phyloP scores from a whole-genome alignment of 2,888 invertebrate species.

The Drosophila helvetica region DNA sequence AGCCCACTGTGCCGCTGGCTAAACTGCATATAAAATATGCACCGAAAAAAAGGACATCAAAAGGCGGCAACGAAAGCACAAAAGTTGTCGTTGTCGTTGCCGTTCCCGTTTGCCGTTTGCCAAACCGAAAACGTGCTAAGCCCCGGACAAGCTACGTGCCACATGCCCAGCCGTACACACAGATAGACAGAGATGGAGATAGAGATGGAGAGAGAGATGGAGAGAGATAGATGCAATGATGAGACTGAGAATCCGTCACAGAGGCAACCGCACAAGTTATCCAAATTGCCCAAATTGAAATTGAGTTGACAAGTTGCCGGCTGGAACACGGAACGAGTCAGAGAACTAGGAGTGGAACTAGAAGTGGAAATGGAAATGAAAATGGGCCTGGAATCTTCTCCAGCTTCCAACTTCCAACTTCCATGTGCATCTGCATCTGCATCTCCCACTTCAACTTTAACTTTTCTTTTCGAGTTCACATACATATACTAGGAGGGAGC shows the following conservation, averaged over 20 bases:
- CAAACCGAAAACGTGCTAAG: conserved; percentile 70
- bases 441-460: conserved; percentile 14
- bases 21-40: conserved; percentile 79
- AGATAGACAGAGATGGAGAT: neutral
- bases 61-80: conserved; percentile 64
- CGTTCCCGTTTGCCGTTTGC: conserved; percentile 41
- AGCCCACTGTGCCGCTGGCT: conserved; percentile 64
- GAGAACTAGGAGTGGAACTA: neutral
- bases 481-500: no score
- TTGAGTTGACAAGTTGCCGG: conserved; percentile 77
- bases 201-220: neutral
- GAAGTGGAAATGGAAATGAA: conserved; percentile 1
- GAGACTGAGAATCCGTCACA: conserved; percentile 18
- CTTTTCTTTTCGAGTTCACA: conserved; percentile 4
- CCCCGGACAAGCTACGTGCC: conserved; percentile 68
- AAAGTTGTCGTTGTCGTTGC: conserved; percentile 52
- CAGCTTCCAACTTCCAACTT: conserved; percentile 3
- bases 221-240: conserved; percentile 8
- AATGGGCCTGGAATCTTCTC: neutral
- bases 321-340: conserved; percentile 17
- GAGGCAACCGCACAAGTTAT: conserved; percentile 74
- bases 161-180: conserved; percentile 23
- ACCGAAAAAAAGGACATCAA: conserved; percentile 64
- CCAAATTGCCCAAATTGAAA: conserved; percentile 80
- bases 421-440: neutral